Conservation (phyloP, 2,888 invertebrate genomes). For the Microplitis manilae region DNA sequence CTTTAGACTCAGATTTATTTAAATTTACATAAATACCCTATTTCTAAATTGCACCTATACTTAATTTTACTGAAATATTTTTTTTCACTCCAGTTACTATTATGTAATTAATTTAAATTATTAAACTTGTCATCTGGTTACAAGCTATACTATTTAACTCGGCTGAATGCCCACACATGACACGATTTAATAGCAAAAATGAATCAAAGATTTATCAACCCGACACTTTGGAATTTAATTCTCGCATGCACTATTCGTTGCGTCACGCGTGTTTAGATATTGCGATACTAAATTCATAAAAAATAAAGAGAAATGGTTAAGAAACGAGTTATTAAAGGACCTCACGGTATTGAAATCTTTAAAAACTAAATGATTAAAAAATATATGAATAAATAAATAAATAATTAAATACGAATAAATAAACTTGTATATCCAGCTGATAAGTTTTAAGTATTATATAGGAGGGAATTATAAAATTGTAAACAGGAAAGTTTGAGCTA, state of each 20-base stretch:
- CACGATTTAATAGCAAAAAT: slow-evolving; percentile 33
- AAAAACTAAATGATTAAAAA: background rate
- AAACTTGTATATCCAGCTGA: background rate
- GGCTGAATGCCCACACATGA: slow-evolving; percentile 30
- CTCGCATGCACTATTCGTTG: slow-evolving; percentile 29
- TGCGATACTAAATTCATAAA: background rate
- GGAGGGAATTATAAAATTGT: background rate
- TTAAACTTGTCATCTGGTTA: background rate
- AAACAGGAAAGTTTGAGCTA: background rate
- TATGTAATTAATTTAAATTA: background rate
- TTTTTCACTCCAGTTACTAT: background rate
- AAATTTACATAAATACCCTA: background rate
- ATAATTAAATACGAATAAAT: background rate
- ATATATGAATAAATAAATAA: background rate
- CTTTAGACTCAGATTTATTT: slow-evolving; percentile 39
- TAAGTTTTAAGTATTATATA: background rate
- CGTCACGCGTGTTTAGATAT: background rate
- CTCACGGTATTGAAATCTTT: too few species aligned
- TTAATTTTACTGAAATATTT: background rate
- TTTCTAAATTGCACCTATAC: background rate
- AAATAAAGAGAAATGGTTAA: background rate
- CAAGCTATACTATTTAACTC: slow-evolving; percentile 37
- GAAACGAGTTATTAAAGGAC: background rate
- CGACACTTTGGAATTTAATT: slow-evolving; percentile 35
- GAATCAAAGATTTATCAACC: slow-evolving; percentile 36